Conservation (phyloP, 2,113 vertebrate species). For the Neomonachus schauinslandi region DNA sequence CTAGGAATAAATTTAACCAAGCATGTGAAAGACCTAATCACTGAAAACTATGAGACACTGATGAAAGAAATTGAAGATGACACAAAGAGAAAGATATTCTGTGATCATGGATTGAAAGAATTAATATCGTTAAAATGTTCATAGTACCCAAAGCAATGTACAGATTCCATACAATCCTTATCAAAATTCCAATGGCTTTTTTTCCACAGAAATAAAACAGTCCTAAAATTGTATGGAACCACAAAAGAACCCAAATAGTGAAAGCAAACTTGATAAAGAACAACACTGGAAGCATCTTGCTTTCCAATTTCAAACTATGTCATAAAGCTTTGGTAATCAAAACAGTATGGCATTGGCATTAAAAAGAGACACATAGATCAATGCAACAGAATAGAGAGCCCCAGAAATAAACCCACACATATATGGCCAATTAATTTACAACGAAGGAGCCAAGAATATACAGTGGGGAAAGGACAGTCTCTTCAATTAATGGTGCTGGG, state of each 20-base stretch:
- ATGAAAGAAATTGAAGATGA: neutral
- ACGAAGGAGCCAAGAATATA: neutral
- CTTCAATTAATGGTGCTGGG: neutral
- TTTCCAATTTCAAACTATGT: neutral
- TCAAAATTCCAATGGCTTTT: neutral
- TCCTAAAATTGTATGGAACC: neutral
- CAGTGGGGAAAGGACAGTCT: neutral
- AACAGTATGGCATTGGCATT: neutral
- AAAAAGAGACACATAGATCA: neutral
- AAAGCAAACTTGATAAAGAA: neutral
- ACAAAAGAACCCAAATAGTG: neutral
- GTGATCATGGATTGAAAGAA: neutral
- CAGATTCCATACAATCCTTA: neutral
- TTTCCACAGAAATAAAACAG: neutral
- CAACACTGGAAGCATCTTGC: neutral
- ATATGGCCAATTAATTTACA: neutral
- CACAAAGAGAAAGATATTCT: neutral
- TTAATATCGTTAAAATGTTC: neutral
- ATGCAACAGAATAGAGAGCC: neutral
- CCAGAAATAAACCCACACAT: neutral
- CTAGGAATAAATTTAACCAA: neutral
- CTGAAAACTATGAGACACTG: neutral
- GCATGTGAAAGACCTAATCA: neutral
- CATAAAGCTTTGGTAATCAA: neutral
- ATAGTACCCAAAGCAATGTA: neutral